Conservation (phyloP, 2,797 vertebrate genomes). For the Clamator glandarius region DNA sequence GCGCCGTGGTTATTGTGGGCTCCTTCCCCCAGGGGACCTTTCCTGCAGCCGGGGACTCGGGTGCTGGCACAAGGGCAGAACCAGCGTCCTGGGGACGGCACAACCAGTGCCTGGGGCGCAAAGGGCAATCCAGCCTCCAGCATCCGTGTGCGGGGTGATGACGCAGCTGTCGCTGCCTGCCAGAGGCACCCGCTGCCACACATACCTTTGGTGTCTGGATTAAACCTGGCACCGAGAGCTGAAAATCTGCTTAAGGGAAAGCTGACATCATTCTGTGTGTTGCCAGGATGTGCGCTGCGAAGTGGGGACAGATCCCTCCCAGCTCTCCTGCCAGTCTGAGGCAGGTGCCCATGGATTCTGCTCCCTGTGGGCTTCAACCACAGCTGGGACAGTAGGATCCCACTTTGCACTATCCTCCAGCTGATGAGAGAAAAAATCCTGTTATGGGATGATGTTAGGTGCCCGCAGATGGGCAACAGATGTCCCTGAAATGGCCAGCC, state of each 20-base stretch:
- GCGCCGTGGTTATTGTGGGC: fast-evolving
- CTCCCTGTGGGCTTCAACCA: neutral
- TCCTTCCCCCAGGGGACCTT: neutral
- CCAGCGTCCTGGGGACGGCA: no score
- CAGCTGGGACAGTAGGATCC: fast-evolving
- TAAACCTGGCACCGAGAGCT: neutral
- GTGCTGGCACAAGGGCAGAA: neutral
- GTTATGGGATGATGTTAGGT: neutral
- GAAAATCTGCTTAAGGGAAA: constrained; percentile 10
- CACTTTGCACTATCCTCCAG: neutral
- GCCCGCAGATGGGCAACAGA: neutral
- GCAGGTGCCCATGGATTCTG: fast-evolving
- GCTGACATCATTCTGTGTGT: neutral
- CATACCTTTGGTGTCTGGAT: neutral
- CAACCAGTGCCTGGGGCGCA: fast-evolving
- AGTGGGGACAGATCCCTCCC: neutral
- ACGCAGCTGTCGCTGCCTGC: fast-evolving
- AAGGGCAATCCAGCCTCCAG: neutral
- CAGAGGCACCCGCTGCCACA: neutral
- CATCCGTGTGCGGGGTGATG: fast-evolving
- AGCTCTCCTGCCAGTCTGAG: fast-evolving
- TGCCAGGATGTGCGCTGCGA: neutral
- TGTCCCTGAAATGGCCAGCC: neutral
- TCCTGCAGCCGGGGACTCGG: fast-evolving
- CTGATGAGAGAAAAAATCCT: fast-evolving